Base-by-base conservation (phyloP, 2,113 vertebrate genomes). In the Lathamus discolor region DNA sequence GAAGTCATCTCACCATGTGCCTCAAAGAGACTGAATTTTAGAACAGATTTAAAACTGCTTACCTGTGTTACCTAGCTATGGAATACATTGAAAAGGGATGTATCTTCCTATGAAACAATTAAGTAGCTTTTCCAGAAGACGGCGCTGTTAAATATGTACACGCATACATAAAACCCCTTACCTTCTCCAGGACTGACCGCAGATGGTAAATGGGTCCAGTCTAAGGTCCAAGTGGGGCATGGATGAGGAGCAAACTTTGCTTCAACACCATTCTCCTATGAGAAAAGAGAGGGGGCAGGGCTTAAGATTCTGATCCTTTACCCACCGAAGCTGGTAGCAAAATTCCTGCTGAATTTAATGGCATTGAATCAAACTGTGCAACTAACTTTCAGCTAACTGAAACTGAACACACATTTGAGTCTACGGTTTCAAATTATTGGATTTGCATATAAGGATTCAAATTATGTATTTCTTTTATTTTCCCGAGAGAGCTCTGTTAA, bases 121-220 rank as follows among this genome's bases (percentile, higher is more conserved):
- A 35, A 62, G 24, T 8, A 75, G 35, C 44, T 92, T 62, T 67
- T 84, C 22, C 39, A 75, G 39, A 73, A 82, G 24, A 5, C 1
- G 4, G 29, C 7, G 41, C 19, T 48, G 11, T 61, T 82, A 90
- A 83, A 89, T 12, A 85, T 23, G n/a, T 11, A 74, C 28, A 75
- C 13, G 68, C 3, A 52, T 7, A 62, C 13, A 61, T 16, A 61
- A 43, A 80, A 78, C 28, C 10, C 13, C 90, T 92, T 97, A 99
- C 99, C 99, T 98, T 99, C 99, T 80, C 98, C 98, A 86, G 99
- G 99, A 97, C 97, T 99, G 93, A 99, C 99, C 29, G 99, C 98
- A 85, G 95, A 95, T 75, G 99, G 99, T 59, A 99, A 97, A 86
- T 33, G 97, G 62, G 98, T 97, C 99, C 99, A 99, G 15, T 99